These are phyloP conservation scores for Drosophila lacicola DNA, from an alignment of 2,888 invertebrate species.

Conservation along the genomic window DNA sequence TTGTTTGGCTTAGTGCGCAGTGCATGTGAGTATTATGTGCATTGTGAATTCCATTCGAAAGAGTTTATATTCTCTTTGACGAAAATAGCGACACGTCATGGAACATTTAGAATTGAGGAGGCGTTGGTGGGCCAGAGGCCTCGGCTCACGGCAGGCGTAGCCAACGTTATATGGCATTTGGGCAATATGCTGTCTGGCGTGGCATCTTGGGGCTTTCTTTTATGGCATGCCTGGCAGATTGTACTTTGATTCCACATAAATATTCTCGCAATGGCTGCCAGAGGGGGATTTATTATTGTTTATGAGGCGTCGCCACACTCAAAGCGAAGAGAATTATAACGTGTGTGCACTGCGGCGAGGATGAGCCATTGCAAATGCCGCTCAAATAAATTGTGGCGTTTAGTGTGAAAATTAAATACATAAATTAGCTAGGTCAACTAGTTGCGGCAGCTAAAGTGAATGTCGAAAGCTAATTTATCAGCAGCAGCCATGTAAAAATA, in stretches of 20 bases:
- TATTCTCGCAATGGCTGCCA: constrained; percentile 29
- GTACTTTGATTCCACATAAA: constrained; percentile 38
- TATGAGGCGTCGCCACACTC: constrained; percentile 75
- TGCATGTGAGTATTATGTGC: constrained; percentile 23
- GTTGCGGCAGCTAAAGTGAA: constrained; percentile 13
- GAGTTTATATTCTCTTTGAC: constrained; percentile 61
- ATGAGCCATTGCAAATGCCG: constrained; percentile 63
- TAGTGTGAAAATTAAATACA: constrained; percentile 73
- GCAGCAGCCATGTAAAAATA: not conserved
- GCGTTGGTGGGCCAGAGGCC: constrained; percentile 55
- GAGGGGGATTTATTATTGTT: constrained; percentile 74
- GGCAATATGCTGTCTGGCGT: constrained; percentile 52
- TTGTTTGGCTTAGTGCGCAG: constrained; percentile 21
- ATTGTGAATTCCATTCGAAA: constrained; percentile 56
- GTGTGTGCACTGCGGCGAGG: constrained; percentile 48
- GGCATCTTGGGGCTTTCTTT: constrained; percentile 53
- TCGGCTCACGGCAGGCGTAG: constrained; percentile 37
- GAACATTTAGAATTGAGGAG: constrained; percentile 72
- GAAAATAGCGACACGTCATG: constrained; percentile 78
- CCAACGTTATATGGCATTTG: constrained; percentile 66
- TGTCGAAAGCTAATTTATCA: constrained; percentile 14
- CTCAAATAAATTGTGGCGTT: constrained; percentile 76
- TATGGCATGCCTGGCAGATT: constrained; percentile 34
- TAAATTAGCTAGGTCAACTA: constrained; percentile 58
- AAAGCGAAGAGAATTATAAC: constrained; percentile 71